phyloP scores from a whole-genome alignment of 2,888 invertebrate genomes.

The Thymelicus sylvestris region DNA sequence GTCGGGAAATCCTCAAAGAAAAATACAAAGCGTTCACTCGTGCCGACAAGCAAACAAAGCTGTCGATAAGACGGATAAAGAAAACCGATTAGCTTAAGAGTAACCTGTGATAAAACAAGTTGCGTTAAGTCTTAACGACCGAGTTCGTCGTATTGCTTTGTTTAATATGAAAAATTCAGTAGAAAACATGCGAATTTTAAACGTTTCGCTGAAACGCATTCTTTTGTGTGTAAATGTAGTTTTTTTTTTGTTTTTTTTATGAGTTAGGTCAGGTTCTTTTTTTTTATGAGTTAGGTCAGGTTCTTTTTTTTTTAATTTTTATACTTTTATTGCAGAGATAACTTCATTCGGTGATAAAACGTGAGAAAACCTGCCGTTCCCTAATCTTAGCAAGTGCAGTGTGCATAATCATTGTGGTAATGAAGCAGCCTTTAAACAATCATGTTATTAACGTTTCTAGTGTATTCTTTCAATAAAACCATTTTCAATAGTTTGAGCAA shows the following conservation, averaged over 20 bases:
- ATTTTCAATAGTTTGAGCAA: neutral
- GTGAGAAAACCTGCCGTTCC: too few relatives aligned
- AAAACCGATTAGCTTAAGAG: slow-evolving; percentile 38
- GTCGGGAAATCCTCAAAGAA: slow-evolving; percentile 57
- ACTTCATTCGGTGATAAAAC: too few relatives aligned
- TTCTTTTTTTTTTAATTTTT: neutral
- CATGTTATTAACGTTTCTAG: too few relatives aligned
- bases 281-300: neutral
- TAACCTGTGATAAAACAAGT: slow-evolving; percentile 2
- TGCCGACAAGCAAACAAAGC: slow-evolving; percentile 50
- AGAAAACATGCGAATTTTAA: slow-evolving; percentile 1
- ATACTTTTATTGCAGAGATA: too few relatives aligned
- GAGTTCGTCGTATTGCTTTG: slow-evolving; percentile 7
- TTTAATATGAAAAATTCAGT: slow-evolving; percentile 10
- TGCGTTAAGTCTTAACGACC: slow-evolving; percentile 15
- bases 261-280: neutral
- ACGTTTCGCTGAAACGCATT: neutral
- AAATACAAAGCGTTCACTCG: slow-evolving; percentile 47
- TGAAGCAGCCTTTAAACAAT: too few relatives aligned
- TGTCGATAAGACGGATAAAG: slow-evolving; percentile 44
- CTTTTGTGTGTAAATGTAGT: neutral
- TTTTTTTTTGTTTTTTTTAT: neutral
- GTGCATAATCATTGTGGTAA: too few relatives aligned
- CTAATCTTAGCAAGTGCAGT: too few relatives aligned
- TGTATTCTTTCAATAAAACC: neutral